Conservation (phyloP, 2,113 vertebrate genomes). For the Xiphias gladius region DNA sequence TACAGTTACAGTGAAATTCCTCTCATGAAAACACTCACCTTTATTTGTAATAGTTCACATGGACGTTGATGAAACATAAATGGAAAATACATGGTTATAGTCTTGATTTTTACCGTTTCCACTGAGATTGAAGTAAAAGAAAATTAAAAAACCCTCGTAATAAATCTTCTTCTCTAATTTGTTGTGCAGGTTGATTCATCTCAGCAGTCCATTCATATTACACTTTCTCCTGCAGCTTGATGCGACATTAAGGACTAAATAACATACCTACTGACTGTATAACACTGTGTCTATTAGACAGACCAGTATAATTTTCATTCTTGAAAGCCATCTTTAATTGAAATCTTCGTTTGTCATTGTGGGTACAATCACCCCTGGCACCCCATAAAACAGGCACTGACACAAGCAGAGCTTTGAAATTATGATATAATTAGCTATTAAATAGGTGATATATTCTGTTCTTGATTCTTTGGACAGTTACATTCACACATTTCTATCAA, state of each 20-base stretch:
- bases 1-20: neutral
- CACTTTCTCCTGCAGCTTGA: conserved; percentile 50
- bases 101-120: neutral
- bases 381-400: conserved; percentile 61
- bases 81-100: neutral
- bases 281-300: conserved; percentile 52
- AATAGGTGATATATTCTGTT: conserved; percentile 76
- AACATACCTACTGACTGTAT: conserved; percentile 63
- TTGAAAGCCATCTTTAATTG: conserved; percentile 80
- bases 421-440: conserved; percentile 79
- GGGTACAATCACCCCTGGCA: conserved; percentile 55
- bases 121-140: neutral
- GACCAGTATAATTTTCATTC: conserved; percentile 57
- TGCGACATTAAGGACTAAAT: conserved; percentile 70
- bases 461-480: conserved; percentile 57
- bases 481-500: conserved; percentile 70
- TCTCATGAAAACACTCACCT: neutral
- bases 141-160: neutral
- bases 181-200: conserved; percentile 63
- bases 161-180: conserved; percentile 26
- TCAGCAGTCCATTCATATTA: conserved; percentile 24
- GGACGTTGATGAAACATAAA: conserved; percentile 8
- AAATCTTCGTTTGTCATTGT: conserved; percentile 77
- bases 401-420: conserved; percentile 71
- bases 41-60: neutral